These are phyloP conservation scores for Strigamia maritima DNA, from an alignment of 2,888 invertebrate genomes.

Conservation along the genomic window DNA sequence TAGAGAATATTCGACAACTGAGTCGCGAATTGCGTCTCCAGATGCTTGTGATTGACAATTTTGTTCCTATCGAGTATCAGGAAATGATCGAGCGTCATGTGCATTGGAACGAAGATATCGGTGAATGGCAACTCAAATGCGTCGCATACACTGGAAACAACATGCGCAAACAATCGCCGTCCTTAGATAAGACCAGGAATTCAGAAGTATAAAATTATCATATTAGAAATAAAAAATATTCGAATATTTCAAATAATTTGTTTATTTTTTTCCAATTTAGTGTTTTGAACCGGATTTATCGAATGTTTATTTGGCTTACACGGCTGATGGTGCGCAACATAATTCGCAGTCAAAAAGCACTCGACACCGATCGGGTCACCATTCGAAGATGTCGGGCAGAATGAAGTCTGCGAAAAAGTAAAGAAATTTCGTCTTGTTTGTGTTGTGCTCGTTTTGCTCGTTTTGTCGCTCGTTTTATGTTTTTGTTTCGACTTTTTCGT, in stretches of 20 bases:
- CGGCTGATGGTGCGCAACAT: conserved; percentile 56
- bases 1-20: conserved; percentile 87
- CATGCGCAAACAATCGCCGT: conserved; percentile 68
- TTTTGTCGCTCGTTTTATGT: too few relatives aligned
- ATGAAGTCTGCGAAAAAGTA: conserved; percentile 52
- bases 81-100: conserved; percentile 85
- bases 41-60: conserved; percentile 83
- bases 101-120: conserved; percentile 97
- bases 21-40: conserved; percentile 86
- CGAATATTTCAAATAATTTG: too few relatives aligned
- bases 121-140: conserved; percentile 96
- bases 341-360: conserved; percentile 58
- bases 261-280: conserved; percentile 49
- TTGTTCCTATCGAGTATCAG: conserved; percentile 92
- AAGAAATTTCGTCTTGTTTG: conserved; percentile 39
- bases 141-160: conserved; percentile 99
- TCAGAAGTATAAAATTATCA: conserved; percentile 46
- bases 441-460: too few relatives aligned
- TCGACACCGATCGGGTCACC: conserved; percentile 47
- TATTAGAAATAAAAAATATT: too few relatives aligned
- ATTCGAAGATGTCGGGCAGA: conserved; percentile 47
- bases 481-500: too few relatives aligned
- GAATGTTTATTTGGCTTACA: conserved; percentile 66
- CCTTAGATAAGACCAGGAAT: conserved; percentile 51
- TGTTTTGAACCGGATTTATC: conserved; percentile 63